Evolutionary conservation across 2,888 invertebrate species (phyloP).

Genomic region (Lycocerus yunnanus): DNA sequence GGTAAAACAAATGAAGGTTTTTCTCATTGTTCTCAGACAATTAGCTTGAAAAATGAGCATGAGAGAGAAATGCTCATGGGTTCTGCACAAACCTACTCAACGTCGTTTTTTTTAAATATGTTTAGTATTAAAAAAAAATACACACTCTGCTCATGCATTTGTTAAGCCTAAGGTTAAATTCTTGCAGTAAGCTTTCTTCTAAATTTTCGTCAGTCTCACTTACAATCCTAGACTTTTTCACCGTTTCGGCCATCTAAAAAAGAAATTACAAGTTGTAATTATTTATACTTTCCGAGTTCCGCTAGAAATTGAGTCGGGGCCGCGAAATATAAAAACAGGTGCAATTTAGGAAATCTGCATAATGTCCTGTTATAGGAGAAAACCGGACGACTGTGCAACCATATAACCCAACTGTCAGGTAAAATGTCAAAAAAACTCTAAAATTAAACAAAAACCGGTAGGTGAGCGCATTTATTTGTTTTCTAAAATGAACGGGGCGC

Average conservation of each 20-base stretch:
- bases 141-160: slow-evolving; percentile 56
- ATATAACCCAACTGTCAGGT: background rate
- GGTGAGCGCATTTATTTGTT: background rate
- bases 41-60: background rate
- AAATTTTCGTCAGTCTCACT: slow-evolving; percentile 53
- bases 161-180: slow-evolving; percentile 56
- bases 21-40: background rate
- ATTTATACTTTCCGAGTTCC: background rate
- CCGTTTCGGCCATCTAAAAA: slow-evolving; percentile 56
- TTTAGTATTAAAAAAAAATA: slow-evolving; percentile 31
- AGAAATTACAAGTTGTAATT: slow-evolving; percentile 14
- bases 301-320: background rate
- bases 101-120: background rate
- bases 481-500: background rate
- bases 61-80: background rate
- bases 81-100: background rate
- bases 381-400: background rate
- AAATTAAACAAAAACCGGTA: background rate
- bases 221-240: slow-evolving; percentile 57
- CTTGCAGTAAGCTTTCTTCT: slow-evolving; percentile 54
- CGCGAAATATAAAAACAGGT: background rate
- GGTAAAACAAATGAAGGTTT: background rate
- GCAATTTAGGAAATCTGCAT: background rate
- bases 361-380: background rate
- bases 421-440: background rate